A percentile compares a stretch with the other conserved stretches of the same genome.
phyloP scores from a whole-genome alignment of 2,113 vertebrate species.

The Xenus cinereus region DNA sequence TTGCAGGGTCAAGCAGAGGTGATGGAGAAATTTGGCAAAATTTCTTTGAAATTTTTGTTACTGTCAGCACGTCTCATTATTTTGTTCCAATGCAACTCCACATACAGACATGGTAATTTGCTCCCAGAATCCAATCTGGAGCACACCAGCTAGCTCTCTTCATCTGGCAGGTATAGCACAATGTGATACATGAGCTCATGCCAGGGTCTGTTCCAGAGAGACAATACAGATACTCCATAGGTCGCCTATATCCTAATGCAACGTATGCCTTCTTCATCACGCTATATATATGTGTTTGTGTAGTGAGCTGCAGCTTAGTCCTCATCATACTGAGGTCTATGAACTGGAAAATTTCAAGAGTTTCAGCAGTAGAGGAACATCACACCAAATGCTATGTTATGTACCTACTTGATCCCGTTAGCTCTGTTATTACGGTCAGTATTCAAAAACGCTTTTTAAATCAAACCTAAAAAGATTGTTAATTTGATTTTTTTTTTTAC shows the following conservation, averaged over 20 bases:
- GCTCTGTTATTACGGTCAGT: not conserved
- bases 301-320: not conserved
- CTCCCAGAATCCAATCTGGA: not conserved
- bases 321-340: not conserved
- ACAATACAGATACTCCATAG: not conserved
- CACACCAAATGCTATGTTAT: not conserved
- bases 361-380: not conserved
- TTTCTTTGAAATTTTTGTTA: not conserved
- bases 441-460: not conserved
- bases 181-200: not conserved
- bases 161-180: not conserved
- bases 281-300: accelerated
- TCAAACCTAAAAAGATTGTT: not conserved
- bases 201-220: not conserved
- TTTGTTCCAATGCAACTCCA: not conserved
- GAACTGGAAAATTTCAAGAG: not conserved
- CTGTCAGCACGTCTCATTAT: not conserved
- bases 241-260: not conserved
- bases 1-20: not conserved
- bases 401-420: not conserved
- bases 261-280: not conserved
- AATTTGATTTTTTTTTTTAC: not conserved
- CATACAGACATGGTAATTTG: not conserved
- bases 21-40: not conserved
- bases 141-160: not conserved